Percentiles rank a stretch among this genome's conserved stretches.
Evolutionary conservation across 2,113 vertebrate genomes (phyloP).

Genomic region (Phaethon lepturus): DNA sequence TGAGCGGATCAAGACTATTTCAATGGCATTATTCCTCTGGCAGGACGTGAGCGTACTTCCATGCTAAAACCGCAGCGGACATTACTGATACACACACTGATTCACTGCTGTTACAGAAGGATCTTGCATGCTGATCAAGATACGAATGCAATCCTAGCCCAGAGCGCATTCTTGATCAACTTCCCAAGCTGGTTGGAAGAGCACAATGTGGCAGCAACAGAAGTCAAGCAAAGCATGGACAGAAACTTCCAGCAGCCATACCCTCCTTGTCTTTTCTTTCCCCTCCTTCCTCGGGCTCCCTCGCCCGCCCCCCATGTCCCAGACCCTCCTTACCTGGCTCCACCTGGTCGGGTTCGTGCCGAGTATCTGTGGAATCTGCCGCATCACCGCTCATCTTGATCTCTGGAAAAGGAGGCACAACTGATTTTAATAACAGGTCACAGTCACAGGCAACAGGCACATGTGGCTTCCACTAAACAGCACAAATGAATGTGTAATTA

Average conservation of each 20-base stretch:
- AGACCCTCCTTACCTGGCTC: constrained; percentile 84
- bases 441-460: constrained; percentile 77
- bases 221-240: not conserved
- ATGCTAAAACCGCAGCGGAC: not conserved
- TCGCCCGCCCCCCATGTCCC: not conserved
- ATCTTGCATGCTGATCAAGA: not conserved
- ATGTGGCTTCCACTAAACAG: constrained; percentile 83
- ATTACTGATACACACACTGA: not conserved
- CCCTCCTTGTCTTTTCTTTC: not conserved
- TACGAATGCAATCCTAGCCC: not conserved
- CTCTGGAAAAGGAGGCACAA: constrained; percentile 85
- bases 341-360: constrained; percentile 71
- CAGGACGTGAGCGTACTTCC: fast-evolving
- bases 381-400: constrained; percentile 94
- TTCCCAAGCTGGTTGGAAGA: not conserved
- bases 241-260: not conserved
- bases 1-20: fast-evolving
- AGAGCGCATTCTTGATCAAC: not conserved
- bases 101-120: not conserved
- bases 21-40: not conserved
- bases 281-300: not conserved
- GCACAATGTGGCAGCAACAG: not conserved
- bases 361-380: constrained; percentile 85
- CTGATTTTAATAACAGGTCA: constrained; percentile 91
- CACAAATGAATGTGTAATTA: constrained; percentile 90